Evolutionary conservation across 1,140 invertebrate species (phyloP), one percentile per base, ranked within the genome.

Genomic region (Calycopis cecrops): DNA sequence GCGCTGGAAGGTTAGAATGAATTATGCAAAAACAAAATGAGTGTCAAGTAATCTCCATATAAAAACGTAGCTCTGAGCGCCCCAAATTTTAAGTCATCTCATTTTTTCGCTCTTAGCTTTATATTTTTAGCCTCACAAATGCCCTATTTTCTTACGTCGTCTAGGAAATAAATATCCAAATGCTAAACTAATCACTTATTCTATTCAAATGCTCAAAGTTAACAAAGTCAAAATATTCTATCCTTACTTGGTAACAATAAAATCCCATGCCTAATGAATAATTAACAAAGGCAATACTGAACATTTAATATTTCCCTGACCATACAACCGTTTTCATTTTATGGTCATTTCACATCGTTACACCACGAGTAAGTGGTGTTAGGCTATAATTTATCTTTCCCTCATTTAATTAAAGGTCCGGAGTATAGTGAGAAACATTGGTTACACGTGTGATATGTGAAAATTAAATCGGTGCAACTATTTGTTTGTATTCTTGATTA

Each of bases 381-480:
- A 69, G 61, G 63, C 59, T 59, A 52, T 65, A 76, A 76, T 77
- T 77, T 77, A 79, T 76, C 72, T 77, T 51, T 60, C 59, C 60
- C 60, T 55, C 60, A 73, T 79, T 79, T 79, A 79, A 79, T 79
- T 79, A 79, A 71, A 79, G 72, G 72, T 70, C 65, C 61, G 63
- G 58, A 58, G 55, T 55, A 69, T 75, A 79, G 77, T 77, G 73
- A 77, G 68, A 72, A 78, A 56, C 64, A 65, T 71, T 71, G 69
- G 63, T 68, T 48, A 52, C 60, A 48, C 37, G 52, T 18, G 57
- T 53, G 18, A 35, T 49, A 48, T 59, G 57, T 48, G 57, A 60
- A 61, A 62, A 72, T 74, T 78, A 76, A 73, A 71, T 59, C 57
- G 48, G 62, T 62, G 62, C 63, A 61, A 59, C 42, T 7, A 56